These are phyloP conservation scores for Rhinophrynus dorsalis DNA, from an alignment of 2,797 vertebrate genomes.

Conservation along the genomic window DNA sequence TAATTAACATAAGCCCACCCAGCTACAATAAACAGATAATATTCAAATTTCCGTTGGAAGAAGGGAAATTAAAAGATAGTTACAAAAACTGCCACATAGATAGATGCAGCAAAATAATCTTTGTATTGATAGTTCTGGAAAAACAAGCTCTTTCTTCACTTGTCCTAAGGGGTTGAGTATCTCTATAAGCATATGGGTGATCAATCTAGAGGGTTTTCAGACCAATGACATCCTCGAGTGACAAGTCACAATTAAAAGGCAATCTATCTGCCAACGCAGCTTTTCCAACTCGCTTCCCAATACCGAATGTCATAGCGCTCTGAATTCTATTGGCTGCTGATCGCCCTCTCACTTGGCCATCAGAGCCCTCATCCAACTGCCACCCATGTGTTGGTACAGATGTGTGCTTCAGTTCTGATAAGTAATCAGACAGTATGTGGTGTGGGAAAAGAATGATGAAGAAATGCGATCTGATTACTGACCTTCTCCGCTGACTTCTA, in stretches of 20 bases:
- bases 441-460: no score
- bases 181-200: conserved; percentile 41
- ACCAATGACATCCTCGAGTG: conserved; percentile 32
- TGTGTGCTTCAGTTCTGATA: conserved; percentile 28
- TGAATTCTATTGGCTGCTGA: conserved; percentile 12
- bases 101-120: conserved; percentile 57
- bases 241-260: conserved; percentile 34
- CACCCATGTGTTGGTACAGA: conserved; percentile 1
- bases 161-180: conserved; percentile 36
- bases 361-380: neutral
- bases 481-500: no score
- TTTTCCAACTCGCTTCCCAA: conserved; percentile 15
- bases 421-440: conserved; percentile 1
- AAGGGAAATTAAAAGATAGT: no score
- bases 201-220: conserved; percentile 36
- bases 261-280: conserved; percentile 34
- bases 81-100: neutral
- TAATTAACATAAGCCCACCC: no score
- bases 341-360: neutral
- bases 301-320: conserved; percentile 3
- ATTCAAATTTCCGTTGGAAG: no score
- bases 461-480: no score
- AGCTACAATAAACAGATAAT: no score
- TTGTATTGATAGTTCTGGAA: no score
- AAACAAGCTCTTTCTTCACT: conserved; percentile 29